Base-by-base conservation (phyloP, 2,888 invertebrate species). In the Terebella lapidaria region DNA sequence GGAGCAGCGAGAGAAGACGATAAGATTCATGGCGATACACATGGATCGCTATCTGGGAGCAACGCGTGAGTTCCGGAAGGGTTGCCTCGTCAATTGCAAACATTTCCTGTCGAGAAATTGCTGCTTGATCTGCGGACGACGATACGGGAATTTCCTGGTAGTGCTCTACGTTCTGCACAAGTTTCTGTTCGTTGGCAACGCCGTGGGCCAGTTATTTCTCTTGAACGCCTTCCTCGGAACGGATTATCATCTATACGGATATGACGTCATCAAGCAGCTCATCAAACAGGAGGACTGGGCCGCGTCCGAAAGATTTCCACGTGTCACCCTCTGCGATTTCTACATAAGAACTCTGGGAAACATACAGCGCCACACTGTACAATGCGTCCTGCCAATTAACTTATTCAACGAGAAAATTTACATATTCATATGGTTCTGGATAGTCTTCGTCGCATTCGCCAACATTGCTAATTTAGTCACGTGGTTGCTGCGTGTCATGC, bases 171-270 rank as follows among this genome's bases (percentile, higher is more conserved):
- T 81, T 45, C 71, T 79, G 63, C 73, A 75, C 62, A 82, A 82
- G 68, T 56, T 76, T 35, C 68, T 82, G 5, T 81, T 81, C 63
- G 75, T 82, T 58, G 66, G 72, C 25, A 82, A 82, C 64, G 77
- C 77, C 27, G 72, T 82, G n/a, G 79, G 79, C 22, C 82, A 83
- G 68, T 74, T 83, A 59, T 80, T 82, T 67, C 70, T 82, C 66
- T 74, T 83, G 63, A 82, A 83, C 69, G 74, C 76, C 57, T 83
- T 83, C 67, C 73, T 83, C 51, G 82, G 82, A 51, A 74, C 76
- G 54, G 73, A 73, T 35, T 79, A 74, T 65, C 74, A 76, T 65
- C 54, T 77, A 28, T 79, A 77, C 71, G 83, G 83, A 51, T 77
- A 80, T 52, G 77, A 83, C 67, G 81, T 82, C 22, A 65, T 83